Conservation (phyloP, 2,888 invertebrate species). For the Villa cingulata region DNA sequence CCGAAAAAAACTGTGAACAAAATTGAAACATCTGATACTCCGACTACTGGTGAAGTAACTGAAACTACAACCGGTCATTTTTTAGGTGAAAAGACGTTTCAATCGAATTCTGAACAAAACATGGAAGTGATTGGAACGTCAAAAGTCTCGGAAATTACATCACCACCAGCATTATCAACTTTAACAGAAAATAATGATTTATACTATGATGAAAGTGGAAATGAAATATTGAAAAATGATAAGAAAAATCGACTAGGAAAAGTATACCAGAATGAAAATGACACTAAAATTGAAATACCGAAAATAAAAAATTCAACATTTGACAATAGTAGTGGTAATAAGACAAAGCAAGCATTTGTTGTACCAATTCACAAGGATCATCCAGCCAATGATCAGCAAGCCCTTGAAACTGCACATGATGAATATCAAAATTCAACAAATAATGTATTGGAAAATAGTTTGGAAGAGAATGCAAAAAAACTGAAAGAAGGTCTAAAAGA, state of each 20-base stretch:
- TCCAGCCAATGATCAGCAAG: not conserved
- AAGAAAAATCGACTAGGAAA: conserved; percentile 1
- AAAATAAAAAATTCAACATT: no score
- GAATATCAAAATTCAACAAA: not conserved
- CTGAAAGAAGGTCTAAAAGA: not conserved
- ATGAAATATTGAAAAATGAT: not conserved
- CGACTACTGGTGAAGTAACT: not conserved
- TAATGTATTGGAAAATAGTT: not conserved
- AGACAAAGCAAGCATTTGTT: no score
- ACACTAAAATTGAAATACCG: no score
- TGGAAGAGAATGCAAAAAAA: conserved; percentile 2
- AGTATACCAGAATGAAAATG: not conserved
- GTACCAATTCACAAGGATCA: not conserved
- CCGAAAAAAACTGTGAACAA: not conserved
- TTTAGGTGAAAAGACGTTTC: conserved; percentile 19
- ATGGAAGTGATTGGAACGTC: conserved; percentile 16
- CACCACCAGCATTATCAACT: not conserved
- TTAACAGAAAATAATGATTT: conserved; percentile 5
- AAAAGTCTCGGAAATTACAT: conserved; percentile 10
- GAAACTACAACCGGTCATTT: conserved; percentile 17
- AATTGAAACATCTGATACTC: not conserved
- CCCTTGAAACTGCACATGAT: not conserved
- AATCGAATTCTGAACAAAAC: conserved; percentile 10
- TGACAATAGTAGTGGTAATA: no score
- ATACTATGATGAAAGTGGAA: not conserved